Evolutionary conservation across 2,797 vertebrate species (phyloP), one percentile per base, ranked within the genome.

Genomic region (Heterohyrax brucei): DNA sequence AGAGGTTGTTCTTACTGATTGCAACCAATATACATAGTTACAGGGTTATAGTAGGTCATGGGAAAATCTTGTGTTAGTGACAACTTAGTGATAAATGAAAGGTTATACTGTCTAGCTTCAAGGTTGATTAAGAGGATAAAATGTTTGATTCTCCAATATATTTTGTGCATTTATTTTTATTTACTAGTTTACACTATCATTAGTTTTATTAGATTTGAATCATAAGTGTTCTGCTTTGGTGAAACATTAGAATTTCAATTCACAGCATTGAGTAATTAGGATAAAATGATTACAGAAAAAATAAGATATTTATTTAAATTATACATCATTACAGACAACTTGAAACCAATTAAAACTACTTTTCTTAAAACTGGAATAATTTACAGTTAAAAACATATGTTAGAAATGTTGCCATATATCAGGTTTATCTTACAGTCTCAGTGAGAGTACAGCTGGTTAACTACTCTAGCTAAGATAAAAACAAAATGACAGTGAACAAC

Each of bases 401-500:
- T 89, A 53, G 7, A 77, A 80, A 2, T 56, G 12, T 61, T 78
- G 26, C 93, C 48, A 59, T 48, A 79, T n/a, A 66, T 62, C 64
- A 91, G 16, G 81, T 3, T 62, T 83, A 39, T 90, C 39, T 86
- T 70, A 39, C 24, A 75, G 8, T 30, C 19, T 83, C 50, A 64
- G 0, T 66, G 91, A 92, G 22, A 7, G 21, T 66, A 3, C 84
- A 93, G 62, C 56, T 92, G 73, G 39, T 78, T 85, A 91, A 89
- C n/a, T 89, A 73, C 68, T 85, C 87, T 56, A 78, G 18, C 44
- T 68, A 70, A 91, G 87, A 93, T 44, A 75, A 93, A 96, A 90
- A 88, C 30, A 70, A 94, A 85, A 77, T 44, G 26, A 85, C 89
- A 80, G n/a, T n/a, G 44, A 91, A 50, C 6, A 89, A 50, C 3